These are phyloP conservation scores for Eulemur rufifrons DNA, from an alignment of 2,113 vertebrate species.

Conservation along the genomic window DNA sequence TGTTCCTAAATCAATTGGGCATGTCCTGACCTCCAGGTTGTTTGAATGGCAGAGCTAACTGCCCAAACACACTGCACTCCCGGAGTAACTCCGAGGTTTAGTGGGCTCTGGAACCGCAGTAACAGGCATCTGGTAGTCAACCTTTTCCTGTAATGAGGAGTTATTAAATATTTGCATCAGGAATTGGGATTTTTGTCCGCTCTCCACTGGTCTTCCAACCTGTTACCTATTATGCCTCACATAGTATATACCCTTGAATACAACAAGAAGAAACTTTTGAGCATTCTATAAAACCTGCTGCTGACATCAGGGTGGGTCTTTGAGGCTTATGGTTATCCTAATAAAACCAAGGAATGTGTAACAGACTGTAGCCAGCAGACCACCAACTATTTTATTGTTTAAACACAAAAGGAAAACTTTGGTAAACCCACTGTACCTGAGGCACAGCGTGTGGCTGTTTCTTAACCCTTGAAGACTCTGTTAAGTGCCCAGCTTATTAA, in stretches of 20 bases:
- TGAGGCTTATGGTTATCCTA: conserved; percentile 84
- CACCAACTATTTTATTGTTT: conserved; percentile 85
- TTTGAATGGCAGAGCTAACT: background rate
- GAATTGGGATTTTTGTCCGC: conserved; percentile 56
- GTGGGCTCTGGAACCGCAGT: conserved; percentile 21
- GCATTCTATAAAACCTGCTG: conserved; percentile 80
- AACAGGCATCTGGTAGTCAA: conserved; percentile 65
- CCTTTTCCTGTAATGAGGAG: conserved; percentile 65
- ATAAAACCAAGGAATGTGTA: conserved; percentile 86
- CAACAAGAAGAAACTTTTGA: conserved; percentile 82
- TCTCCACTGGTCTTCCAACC: conserved; percentile 66
- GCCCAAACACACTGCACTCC: background rate
- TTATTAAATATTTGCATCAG: conserved; percentile 74
- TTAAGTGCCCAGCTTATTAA: accelerated
- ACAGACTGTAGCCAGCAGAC: conserved; percentile 83
- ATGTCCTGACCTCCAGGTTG: background rate
- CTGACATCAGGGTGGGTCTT: conserved; percentile 81
- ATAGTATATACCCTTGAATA: conserved; percentile 77
- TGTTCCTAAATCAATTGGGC: background rate
- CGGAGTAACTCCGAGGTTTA: conserved; percentile 41
- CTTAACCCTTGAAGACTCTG: conserved; percentile 58
- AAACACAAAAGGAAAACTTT: conserved; percentile 78
- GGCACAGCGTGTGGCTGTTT: conserved; percentile 53
- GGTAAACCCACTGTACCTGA: conserved; percentile 73
- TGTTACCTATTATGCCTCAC: conserved; percentile 74